phyloP scores from a whole-genome alignment of 37 sponge, comb jelly and placozoan genomes.

The Beroe ovata region DNA sequence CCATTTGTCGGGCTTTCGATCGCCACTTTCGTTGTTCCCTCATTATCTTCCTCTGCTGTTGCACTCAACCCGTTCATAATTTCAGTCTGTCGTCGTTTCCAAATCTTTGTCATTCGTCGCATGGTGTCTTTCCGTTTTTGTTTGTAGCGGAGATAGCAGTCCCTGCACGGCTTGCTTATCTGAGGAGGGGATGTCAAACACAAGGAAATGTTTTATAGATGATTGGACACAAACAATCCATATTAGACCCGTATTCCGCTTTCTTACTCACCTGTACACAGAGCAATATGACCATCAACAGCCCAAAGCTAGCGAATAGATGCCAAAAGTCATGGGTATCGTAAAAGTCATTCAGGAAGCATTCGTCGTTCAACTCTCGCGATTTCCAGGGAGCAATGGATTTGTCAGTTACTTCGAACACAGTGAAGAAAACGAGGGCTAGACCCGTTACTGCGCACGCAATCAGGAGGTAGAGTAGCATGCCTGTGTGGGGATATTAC shows the following conservation, averaged over 20 bases:
- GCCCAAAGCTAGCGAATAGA: conserved; percentile 52
- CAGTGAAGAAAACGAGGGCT: conserved; percentile 49
- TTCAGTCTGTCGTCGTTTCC: background rate
- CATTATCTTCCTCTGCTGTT: too few relatives aligned
- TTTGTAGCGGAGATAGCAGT: conserved; percentile 20
- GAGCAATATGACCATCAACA: conserved; percentile 41
- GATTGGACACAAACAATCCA: background rate
- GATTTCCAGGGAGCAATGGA: conserved; percentile 30
- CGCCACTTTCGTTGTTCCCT: too few relatives aligned
- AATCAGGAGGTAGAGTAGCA: background rate
- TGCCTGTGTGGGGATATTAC: too few relatives aligned
- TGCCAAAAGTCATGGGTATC: conserved; percentile 66
- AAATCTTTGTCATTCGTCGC: background rate
- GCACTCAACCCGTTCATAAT: too few relatives aligned
- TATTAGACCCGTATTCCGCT: too few relatives aligned
- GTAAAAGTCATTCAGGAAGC: conserved; percentile 44
- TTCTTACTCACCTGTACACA: conserved; percentile 10
- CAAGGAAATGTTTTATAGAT: background rate
- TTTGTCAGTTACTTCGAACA: conserved; percentile 55
- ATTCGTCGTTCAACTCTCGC: background rate
- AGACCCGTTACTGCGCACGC: background rate
- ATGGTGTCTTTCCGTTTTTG: background rate
- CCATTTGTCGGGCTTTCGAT: too few relatives aligned
- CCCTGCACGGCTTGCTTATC: conserved; percentile 37
- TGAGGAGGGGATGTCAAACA: too few relatives aligned